Base-by-base conservation (phyloP, 2,113 vertebrate species). In the Nycticryphes semicollaris region DNA sequence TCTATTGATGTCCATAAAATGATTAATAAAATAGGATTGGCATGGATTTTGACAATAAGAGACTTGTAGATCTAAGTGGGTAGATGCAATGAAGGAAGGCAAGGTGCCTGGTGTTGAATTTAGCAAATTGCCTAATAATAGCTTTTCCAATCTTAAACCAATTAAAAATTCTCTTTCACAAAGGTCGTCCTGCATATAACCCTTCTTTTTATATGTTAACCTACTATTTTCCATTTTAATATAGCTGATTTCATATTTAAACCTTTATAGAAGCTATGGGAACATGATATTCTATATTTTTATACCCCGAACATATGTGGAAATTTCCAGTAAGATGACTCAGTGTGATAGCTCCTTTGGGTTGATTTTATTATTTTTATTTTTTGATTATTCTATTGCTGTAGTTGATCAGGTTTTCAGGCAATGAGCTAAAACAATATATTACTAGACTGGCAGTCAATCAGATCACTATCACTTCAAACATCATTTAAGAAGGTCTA, bases 381-480 rank as follows among this genome's bases (percentile, higher is more conserved):
- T 51, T 83, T 80, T 43, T 69, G 0, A 45, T 94, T 56, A 56
- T 73, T 87, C 66, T 89, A 63, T 74, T 94, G 41, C 59, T 88
- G 51, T 64, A 81, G 50, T 80, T 80, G 78, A 41, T 79, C 76
- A 76, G 28, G 20, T 73, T 62, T 89, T 89, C 87, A 94, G 54
- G 56, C 50, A 92, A 86, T 86, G 78, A 83, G 7, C 37, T 87
- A 69, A 73, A 94, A 20, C 39, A 64, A n/a, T 76, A 30, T 72
- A 68, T 50, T 81, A 69, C 78, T 96, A 88, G 68, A 53, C 37
- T 97, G 54, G 45, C n/a, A 93, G 90, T 91, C 85, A 94, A 96
- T 97, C 82, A 94, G 84, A 90, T 95, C 67, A 96, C 87, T 93
- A 77, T 94, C 75, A 96, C 87, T 96, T 95, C 90, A 95, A 96